Percentiles rank a stretch among this genome's conserved stretches.
These are phyloP conservation scores for Colossoma macropomum DNA, from an alignment of 2,113 vertebrate genomes.

Conservation along the genomic window DNA sequence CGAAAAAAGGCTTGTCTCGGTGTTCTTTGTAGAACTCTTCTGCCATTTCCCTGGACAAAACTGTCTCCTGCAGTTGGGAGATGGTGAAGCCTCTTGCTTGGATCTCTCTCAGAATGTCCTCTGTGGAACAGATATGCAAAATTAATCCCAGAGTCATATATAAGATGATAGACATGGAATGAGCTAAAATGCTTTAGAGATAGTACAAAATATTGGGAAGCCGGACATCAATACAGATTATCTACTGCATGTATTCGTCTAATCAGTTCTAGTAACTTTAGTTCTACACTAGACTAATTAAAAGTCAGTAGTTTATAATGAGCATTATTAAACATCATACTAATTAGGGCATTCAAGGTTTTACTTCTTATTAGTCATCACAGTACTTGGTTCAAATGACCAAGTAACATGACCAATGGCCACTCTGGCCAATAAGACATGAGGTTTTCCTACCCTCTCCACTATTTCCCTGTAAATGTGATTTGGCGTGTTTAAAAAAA, in stretches of 20 bases:
- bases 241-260: too few relatives aligned
- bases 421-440: not conserved
- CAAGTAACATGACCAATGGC: too few relatives aligned
- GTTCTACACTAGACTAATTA: not conserved
- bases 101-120: conserved; percentile 81
- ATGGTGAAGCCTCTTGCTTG: conserved; percentile 79
- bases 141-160: not conserved
- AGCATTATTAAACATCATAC: not conserved
- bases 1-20: conserved; percentile 81
- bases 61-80: conserved; percentile 74
- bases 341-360: not conserved
- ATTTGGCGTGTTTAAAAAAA: not conserved
- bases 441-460: not conserved
- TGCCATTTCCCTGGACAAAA: conserved; percentile 79
- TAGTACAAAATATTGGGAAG: not conserved
- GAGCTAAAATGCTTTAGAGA: not conserved
- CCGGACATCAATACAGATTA: too few relatives aligned
- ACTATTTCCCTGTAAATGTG: not conserved
- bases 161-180: not conserved
- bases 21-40: conserved; percentile 84
- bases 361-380: not conserved
- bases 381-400: not conserved
- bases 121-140: conserved; percentile 62
- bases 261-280: not conserved
- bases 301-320: not conserved